Evolutionary conservation across 2,888 invertebrate species (phyloP), one percentile per base, ranked within the genome.

Genomic region (Notodonta dromedarius): DNA sequence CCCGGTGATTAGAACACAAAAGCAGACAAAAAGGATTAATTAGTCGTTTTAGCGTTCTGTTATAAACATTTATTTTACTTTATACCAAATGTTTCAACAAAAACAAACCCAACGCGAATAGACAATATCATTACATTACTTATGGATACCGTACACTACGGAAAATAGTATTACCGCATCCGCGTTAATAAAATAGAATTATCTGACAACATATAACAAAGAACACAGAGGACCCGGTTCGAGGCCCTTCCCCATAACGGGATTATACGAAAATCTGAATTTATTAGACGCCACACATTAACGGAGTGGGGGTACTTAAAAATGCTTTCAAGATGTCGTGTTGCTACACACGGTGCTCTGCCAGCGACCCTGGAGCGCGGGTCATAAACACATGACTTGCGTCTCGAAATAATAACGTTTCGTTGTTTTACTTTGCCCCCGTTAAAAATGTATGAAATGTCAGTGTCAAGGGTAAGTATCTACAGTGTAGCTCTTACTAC

Each of bases 291-390:
- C 54, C 70, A 70, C 62, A 40, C 73, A 73, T 77, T 76, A 77
- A 66, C 68, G 56, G 39, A n/a, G 39, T 52, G 53, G 56, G 57
- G 56, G 65, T 78, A 74, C 78, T 77, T 77, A 76, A 76, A 77
- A 76, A 76, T 76, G 78, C 74, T 78, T 76, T 77, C 76, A 77
- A 71, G 74, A 65, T 66, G 76, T 71, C 69, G 62, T 74, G 74
- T 77, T 65, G 56, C 57, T 24, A 46, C 35, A 24, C 58, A 42
- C 14, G 39, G 24, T 62, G 58, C 60, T 57, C 61, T 65, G 60
- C 53, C 8, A 58, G 57, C 53, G 51, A 56, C 44, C 12, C 12
- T 44, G 50, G 50, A 52, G 13, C 24, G 13, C 24, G 54, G 35
- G 54, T 54, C 4, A 54, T 54, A 54, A 54, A 14, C 39, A 39